These are phyloP conservation scores for Ceyx erithaca DNA, from an alignment of 2,797 vertebrate species.

Conservation along the genomic window DNA sequence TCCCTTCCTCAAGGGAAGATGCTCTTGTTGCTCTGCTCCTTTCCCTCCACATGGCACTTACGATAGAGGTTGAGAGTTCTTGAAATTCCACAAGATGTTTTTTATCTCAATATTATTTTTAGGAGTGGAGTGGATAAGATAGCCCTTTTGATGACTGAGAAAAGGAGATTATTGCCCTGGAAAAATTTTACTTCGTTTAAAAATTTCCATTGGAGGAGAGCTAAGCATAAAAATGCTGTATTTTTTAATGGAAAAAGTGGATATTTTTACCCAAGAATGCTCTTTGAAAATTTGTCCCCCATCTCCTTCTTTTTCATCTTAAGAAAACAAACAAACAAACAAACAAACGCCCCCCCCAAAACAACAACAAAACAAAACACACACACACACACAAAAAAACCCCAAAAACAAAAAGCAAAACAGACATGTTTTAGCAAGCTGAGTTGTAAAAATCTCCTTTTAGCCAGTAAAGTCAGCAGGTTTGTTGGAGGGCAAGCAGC, in stretches of 20 bases:
- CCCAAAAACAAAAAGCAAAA: too few relatives aligned
- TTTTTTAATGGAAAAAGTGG: neutral
- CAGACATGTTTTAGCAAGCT: neutral
- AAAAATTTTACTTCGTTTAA: conserved; percentile 2
- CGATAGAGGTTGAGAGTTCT: neutral
- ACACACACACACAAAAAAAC: too few relatives aligned
- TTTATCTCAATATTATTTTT: neutral
- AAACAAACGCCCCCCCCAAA: neutral
- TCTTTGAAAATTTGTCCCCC: neutral
- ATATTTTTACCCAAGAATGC: neutral
- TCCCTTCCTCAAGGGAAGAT: neutral
- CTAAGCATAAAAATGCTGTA: neutral
- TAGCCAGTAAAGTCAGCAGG: neutral
- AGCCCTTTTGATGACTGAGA: neutral
- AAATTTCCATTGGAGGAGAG: neutral
- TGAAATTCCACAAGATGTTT: neutral
- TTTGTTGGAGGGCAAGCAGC: neutral
- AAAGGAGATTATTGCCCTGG: neutral
- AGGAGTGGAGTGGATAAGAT: neutral
- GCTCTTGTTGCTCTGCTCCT: neutral
- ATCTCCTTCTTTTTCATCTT: neutral
- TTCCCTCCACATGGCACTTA: neutral
- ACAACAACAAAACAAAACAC: too few relatives aligned
- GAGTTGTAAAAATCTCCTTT: neutral
- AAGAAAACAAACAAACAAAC: rapidly evolving